Conservation (phyloP, 2,797 vertebrate genomes). For the Sphaeramia orbicularis region DNA sequence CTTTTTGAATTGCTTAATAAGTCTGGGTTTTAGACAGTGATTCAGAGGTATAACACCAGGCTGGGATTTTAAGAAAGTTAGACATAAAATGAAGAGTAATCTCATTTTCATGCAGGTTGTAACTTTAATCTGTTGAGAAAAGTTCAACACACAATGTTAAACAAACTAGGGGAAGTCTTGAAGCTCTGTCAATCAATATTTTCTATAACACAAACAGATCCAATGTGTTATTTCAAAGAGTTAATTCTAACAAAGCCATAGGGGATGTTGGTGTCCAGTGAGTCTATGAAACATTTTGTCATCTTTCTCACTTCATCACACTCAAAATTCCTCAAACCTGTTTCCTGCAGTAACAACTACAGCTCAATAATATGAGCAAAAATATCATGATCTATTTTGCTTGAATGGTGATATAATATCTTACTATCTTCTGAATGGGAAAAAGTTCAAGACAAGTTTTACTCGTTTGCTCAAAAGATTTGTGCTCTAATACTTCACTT, state of each 20-base stretch:
- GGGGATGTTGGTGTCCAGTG: too few relatives aligned
- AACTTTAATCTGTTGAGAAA: not conserved
- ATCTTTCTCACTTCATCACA: not conserved
- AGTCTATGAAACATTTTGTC: not conserved
- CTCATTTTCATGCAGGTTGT: not conserved
- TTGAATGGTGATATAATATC: too few relatives aligned
- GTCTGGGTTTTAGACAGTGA: too few relatives aligned
- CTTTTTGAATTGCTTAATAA: not conserved
- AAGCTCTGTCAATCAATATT: conserved; percentile 2
- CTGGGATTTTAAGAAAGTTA: not conserved
- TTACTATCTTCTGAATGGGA: too few relatives aligned
- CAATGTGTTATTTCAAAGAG: not conserved
- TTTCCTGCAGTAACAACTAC: not conserved
- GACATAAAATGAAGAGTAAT: not conserved
- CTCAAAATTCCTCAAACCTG: not conserved
- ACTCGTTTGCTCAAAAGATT: too few relatives aligned
- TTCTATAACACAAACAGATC: not conserved
- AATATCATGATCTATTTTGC: too few relatives aligned
- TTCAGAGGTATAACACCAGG: not conserved
- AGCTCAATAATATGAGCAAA: not conserved
- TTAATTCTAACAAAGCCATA: not conserved
- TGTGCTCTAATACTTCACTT: too few relatives aligned
- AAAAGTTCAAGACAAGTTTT: too few relatives aligned
- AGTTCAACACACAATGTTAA: not conserved
- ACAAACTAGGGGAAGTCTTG: not conserved